Base-by-base conservation (phyloP, 1,140 invertebrate genomes). In the Drosophila bifasciata region DNA sequence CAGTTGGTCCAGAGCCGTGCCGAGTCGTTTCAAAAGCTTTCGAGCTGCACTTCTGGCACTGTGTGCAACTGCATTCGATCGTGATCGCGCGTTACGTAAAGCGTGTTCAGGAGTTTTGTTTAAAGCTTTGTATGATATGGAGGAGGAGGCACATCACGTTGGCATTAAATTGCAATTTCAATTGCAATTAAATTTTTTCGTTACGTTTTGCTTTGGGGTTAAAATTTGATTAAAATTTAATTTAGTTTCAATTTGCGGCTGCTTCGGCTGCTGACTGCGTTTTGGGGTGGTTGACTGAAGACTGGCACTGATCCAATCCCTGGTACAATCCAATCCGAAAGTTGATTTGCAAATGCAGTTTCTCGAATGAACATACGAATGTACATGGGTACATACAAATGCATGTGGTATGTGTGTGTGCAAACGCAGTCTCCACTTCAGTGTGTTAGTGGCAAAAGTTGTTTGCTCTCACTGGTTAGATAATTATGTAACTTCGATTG, bases 201-300 rank as follows among this genome's bases (percentile, higher is more conserved):
- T 44, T 46, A 15, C 28, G 8, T n/a, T 36, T 49, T 13, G 45
- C 40, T 50, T 60, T 9, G 49, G 49, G 48, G 41, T 52, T 41
- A 69, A 69, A 78, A 88, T 86, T 86, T 83, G 74, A 86, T 88
- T 80, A 39, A 6, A 70, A 75, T 78, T 83, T 77, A 50, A 46
- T 69, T 76, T 61, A 25, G 57, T 70, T 16, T 32, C 36, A 71
- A 72, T 76, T 77, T 77, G 25, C 25, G 48, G 63, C 52, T 36
- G 15, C 63, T 62, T 63, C 25, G 48, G 51, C 23, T 36, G 40
- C 45, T 44, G 79, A 78, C 79, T 84, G 70, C 61, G 79, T 68
- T 79, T 61, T 21, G 43, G 16, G 49, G 32, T 53, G 36, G 36
- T 46, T 15, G 28, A 23, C 48, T 41, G 44, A 40, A 36, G 16